Conservation (phyloP, 2,113 vertebrate species). For the Bubo scandiacus region DNA sequence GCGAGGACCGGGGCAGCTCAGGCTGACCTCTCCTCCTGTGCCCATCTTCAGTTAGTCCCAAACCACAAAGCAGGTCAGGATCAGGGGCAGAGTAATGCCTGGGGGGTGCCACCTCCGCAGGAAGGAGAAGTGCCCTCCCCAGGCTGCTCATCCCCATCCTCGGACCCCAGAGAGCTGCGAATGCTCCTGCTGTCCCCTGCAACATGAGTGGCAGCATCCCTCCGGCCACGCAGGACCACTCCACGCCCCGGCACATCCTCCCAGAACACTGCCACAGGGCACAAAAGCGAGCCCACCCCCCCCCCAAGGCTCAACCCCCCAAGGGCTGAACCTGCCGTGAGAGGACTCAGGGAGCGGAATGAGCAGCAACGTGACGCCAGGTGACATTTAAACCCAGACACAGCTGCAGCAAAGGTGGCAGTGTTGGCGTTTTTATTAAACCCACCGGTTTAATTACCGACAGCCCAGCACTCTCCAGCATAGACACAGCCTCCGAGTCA, state of each 20-base stretch:
- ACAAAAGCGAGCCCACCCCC: background rate
- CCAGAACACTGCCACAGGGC: background rate
- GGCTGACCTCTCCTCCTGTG: background rate
- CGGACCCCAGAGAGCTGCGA: rapidly evolving
- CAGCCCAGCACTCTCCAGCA: background rate
- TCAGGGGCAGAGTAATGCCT: background rate
- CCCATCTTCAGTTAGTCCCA: background rate
- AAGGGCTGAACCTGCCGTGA: background rate
- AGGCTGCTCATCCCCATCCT: background rate
- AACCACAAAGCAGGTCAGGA: background rate
- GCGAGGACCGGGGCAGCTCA: background rate
- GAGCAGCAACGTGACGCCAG: background rate
- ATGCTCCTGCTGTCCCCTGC: background rate
- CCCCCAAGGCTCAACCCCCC: background rate
- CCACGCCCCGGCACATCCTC: background rate
- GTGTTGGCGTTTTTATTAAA: rapidly evolving
- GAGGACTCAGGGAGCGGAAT: rapidly evolving
- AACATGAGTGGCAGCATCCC: rapidly evolving
- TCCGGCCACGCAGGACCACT: background rate
- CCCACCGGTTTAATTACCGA: background rate
- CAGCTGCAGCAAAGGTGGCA: background rate
- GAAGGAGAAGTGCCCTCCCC: background rate
- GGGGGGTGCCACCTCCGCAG: background rate
- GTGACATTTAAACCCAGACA: background rate
- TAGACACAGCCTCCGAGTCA: background rate